These are phyloP conservation scores for Euplagia quadripunctaria DNA, from an alignment of 2,888 invertebrate species.

Conservation along the genomic window DNA sequence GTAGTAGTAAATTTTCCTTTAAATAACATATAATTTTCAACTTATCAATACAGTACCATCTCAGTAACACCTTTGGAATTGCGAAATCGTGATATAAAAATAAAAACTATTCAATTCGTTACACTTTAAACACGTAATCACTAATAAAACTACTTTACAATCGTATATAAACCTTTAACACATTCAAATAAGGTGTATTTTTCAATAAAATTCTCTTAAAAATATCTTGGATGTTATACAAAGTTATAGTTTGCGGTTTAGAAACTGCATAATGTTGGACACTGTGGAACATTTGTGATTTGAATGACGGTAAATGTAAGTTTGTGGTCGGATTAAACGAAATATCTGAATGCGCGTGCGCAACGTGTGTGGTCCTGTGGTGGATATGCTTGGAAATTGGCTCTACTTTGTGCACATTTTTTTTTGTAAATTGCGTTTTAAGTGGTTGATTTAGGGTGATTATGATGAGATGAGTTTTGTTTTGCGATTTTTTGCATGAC, in stretches of 20 bases:
- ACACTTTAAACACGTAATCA: conserved; percentile 49
- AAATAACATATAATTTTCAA: conserved; percentile 39
- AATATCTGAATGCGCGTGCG: conserved; percentile 58
- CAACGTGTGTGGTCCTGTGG: conserved; percentile 63
- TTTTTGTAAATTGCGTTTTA: conserved; percentile 2
- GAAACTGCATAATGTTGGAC: conserved; percentile 30
- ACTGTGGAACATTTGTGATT: conserved; percentile 10
- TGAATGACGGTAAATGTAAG: conserved; percentile 28
- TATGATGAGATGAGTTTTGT: conserved; percentile 17
- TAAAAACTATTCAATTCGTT: conserved; percentile 58
- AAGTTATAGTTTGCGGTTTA: conserved; percentile 36
- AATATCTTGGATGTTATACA: conserved; percentile 30
- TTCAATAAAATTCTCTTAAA: conserved; percentile 14
- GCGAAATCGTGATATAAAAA: conserved; percentile 65
- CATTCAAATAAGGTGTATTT: conserved; percentile 11
- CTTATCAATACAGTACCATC: conserved; percentile 31
- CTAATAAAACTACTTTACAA: conserved; percentile 25
- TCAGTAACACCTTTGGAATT: conserved; percentile 62
- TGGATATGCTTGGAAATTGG: conserved; percentile 39
- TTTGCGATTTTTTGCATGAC: background rate
- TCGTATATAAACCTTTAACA: fast-evolving
- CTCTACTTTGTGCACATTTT: conserved; percentile 47
- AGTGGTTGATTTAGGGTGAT: conserved; percentile 9
- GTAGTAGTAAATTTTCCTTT: background rate
- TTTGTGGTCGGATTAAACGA: conserved; percentile 59